phyloP scores from a whole-genome alignment of 2,888 invertebrate genomes.

The Cheilosia urbana region DNA sequence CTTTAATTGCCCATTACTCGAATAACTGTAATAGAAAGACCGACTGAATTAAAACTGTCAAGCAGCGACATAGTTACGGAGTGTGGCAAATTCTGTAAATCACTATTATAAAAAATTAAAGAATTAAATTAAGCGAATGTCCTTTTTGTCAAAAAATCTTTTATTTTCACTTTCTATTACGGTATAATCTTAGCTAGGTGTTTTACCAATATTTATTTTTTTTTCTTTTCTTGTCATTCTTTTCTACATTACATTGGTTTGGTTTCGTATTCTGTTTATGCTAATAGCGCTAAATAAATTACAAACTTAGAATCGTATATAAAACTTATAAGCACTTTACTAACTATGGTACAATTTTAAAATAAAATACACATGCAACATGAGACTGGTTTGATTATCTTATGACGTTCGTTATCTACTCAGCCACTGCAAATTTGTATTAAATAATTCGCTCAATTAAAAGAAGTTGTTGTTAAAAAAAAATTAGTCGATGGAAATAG shows the following conservation, averaged over 20 bases:
- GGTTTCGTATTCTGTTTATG: not conserved
- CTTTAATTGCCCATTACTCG: constrained; percentile 55
- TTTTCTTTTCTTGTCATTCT: not conserved
- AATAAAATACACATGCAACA: constrained; percentile 1
- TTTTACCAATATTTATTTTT: not conserved
- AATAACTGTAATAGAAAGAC: not conserved
- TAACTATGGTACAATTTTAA: constrained; percentile 17
- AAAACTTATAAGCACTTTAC: constrained; percentile 23
- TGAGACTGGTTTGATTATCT: not conserved
- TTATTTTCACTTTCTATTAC: constrained; percentile 46
- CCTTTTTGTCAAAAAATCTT: constrained; percentile 58
- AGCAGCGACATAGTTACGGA: constrained; percentile 1
- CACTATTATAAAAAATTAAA: not conserved
- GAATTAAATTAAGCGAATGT: not conserved
- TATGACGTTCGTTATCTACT: not conserved
- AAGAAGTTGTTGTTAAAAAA: no score
- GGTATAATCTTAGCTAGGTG: constrained; percentile 29
- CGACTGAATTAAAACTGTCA: constrained; percentile 35
- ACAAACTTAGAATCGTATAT: constrained; percentile 18
- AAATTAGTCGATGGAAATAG: no score
- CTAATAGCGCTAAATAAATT: constrained; percentile 30
- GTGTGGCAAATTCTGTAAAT: not conserved
- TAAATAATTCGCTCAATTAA: no score
- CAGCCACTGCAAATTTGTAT: not conserved
- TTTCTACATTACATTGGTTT: constrained; percentile 12